Percentiles rank a stretch among this genome's conserved stretches.
These are phyloP conservation scores for Smittia sp. DNA, from an alignment of 2,888 invertebrate genomes.

Conservation along the genomic window DNA sequence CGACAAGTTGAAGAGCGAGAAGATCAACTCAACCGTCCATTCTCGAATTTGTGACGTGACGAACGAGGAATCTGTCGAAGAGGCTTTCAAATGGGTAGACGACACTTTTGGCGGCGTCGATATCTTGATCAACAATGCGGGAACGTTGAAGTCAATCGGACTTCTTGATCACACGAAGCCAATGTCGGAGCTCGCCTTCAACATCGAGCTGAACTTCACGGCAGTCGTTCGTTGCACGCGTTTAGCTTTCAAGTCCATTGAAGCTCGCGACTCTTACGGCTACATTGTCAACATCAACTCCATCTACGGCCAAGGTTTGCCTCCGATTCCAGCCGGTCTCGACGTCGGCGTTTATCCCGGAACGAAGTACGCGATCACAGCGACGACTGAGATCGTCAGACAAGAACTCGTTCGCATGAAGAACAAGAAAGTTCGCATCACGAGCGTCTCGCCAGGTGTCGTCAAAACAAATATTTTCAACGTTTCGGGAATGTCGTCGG, in stretches of 20 bases:
- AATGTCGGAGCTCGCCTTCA: background rate
- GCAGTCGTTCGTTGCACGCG: constrained; percentile 18
- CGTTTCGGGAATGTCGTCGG: background rate
- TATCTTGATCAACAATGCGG: constrained; percentile 27
- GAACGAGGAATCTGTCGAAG: background rate
- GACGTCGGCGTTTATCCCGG: background rate
- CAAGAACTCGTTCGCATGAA: constrained; percentile 4
- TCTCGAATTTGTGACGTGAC: constrained; percentile 10
- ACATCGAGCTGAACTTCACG: constrained; percentile 26
- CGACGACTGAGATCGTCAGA: background rate
- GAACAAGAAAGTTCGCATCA: constrained; percentile 18
- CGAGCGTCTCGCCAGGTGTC: constrained; percentile 26
- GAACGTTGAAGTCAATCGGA: background rate
- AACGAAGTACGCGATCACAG: constrained; percentile 5
- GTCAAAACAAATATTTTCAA: background rate
- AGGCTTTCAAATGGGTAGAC: constrained; percentile 22
- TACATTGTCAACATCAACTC: constrained; percentile 25
- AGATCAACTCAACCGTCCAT: background rate
- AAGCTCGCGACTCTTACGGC: constrained; percentile 9
- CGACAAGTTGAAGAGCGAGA: constrained; percentile 22
- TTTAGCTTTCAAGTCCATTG: constrained; percentile 19
- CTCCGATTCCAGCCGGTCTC: background rate
- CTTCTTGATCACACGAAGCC: background rate
- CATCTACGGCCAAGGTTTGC: too few relatives aligned
- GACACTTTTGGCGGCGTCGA: constrained; percentile 16